Percentiles rank a stretch among this genome's conserved stretches.
Evolutionary conservation across 1,140 invertebrate species (phyloP).

Genomic region (Adoxophyes honmai): DNA sequence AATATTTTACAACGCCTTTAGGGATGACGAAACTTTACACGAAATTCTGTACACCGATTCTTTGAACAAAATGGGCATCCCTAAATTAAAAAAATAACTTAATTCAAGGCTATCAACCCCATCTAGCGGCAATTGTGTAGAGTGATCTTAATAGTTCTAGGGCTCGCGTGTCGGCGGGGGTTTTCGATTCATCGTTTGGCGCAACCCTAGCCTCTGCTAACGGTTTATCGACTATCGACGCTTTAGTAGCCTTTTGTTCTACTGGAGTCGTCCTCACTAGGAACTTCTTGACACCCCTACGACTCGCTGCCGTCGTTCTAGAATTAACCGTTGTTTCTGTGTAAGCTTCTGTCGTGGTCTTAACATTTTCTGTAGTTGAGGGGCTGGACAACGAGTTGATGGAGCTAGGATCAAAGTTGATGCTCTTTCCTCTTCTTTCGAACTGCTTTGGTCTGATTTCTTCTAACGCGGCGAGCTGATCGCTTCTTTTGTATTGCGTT

Average conservation of each 20-base stretch:
- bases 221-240: slow-evolving; percentile 36
- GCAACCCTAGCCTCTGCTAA: slow-evolving; percentile 70
- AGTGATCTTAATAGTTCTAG: slow-evolving; percentile 88
- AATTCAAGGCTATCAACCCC: slow-evolving; percentile 65
- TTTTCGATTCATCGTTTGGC: slow-evolving; percentile 60
- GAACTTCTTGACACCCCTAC: slow-evolving; percentile 46
- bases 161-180: slow-evolving; percentile 83
- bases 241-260: slow-evolving; percentile 36
- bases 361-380: slow-evolving; percentile 31
- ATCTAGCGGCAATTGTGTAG: slow-evolving; percentile 89
- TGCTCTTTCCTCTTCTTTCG: slow-evolving; percentile 60
- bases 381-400: slow-evolving; percentile 57
- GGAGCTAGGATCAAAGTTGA: slow-evolving; percentile 51
- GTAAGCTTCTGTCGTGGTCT: slow-evolving; percentile 28
- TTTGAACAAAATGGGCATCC: slow-evolving; percentile 1
- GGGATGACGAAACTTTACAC: slow-evolving; percentile 3
- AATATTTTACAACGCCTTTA: slow-evolving; percentile 31
- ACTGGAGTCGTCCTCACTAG: slow-evolving; percentile 36
- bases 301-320: slow-evolving; percentile 36
- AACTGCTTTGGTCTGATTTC: slow-evolving; percentile 28
- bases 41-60: slow-evolving; percentile 6
- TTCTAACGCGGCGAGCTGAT: slow-evolving; percentile 42
- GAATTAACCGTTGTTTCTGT: slow-evolving; percentile 34
- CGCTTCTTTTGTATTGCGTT: slow-evolving; percentile 44
- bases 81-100: slow-evolving; percentile 11